Conservation (phyloP, 2,113 vertebrate species). For the Equus przewalskii region DNA sequence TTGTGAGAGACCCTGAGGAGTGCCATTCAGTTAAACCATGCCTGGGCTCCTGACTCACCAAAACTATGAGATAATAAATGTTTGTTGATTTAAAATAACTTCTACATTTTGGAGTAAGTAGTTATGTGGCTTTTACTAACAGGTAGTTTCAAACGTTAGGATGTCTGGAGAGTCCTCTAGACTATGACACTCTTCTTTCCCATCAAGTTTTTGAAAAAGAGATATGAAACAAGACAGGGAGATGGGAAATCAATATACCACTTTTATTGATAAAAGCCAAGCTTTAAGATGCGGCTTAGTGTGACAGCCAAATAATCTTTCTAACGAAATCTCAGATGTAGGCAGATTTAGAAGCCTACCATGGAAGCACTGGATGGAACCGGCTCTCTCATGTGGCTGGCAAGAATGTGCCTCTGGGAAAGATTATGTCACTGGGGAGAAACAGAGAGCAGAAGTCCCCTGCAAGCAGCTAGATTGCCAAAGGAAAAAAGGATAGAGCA, state of each 20-base stretch:
- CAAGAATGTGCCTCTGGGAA: neutral
- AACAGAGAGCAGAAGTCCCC: neutral
- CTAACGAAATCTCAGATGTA: neutral
- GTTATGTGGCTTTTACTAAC: neutral
- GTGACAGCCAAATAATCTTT: neutral
- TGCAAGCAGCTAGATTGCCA: neutral
- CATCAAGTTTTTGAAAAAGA: neutral
- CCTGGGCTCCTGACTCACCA: neutral
- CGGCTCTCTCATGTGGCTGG: neutral
- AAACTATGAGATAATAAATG: neutral
- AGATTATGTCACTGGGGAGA: neutral
- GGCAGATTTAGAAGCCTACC: neutral
- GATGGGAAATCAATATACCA: neutral
- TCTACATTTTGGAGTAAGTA: neutral
- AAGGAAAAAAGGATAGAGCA: neutral
- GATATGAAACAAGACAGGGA: neutral
- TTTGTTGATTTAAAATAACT: neutral
- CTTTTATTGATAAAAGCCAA: conserved; percentile 1
- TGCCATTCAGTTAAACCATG: neutral
- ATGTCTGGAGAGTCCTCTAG: neutral
- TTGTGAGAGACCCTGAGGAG: neutral
- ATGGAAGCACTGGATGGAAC: neutral
- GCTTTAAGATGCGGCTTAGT: neutral
- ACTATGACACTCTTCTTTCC: neutral
- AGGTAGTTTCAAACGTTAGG: neutral